Percentiles rank a stretch among this genome's conserved stretches.
phyloP scores from a whole-genome alignment of 2,113 vertebrate genomes.

The Lichenostomus cassidix region DNA sequence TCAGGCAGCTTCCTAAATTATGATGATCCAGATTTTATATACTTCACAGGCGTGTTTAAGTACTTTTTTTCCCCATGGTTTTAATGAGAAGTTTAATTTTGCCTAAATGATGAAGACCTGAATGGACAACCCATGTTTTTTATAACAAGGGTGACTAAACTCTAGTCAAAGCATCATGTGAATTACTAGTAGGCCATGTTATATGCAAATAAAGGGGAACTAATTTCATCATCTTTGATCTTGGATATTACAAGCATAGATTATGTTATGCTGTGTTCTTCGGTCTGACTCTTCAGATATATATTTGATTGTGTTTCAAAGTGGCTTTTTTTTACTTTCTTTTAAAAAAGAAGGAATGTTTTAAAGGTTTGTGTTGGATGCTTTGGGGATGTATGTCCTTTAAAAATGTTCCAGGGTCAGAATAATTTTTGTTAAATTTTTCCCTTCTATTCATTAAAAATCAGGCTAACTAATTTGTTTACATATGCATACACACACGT shows the following conservation, averaged over 20 bases:
- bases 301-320: not conserved
- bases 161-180: not conserved
- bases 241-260: not conserved
- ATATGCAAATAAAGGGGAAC: not conserved
- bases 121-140: not conserved
- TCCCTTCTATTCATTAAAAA: not conserved
- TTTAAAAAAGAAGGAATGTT: not conserved
- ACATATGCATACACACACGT: accelerated
- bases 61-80: not conserved
- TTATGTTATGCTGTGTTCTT: not conserved
- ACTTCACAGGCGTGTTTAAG: not conserved
- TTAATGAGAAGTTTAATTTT: not conserved
- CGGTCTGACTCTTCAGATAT: not conserved
- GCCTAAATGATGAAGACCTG: not conserved
- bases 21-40: not conserved
- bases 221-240: not conserved
- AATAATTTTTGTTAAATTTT: not conserved
- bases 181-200: not conserved
- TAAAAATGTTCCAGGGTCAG: not conserved
- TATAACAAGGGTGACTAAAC: not conserved
- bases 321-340: not conserved
- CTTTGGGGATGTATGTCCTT: not conserved
- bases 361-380: not conserved
- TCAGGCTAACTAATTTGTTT: not conserved
- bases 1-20: not conserved